phyloP scores from a whole-genome alignment of 2,888 invertebrate species.

The Xanthia togata region DNA sequence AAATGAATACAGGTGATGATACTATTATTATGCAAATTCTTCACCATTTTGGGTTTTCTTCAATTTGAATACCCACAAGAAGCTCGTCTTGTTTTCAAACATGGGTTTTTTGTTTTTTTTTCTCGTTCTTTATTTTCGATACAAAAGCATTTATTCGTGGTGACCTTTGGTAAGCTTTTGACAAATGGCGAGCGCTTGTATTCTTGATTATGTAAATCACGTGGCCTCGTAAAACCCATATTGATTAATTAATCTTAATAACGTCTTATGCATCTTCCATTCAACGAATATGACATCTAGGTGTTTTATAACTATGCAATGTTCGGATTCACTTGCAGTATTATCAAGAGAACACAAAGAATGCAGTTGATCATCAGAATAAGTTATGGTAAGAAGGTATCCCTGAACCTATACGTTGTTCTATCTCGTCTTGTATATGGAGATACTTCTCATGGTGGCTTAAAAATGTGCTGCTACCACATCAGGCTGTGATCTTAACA shows the following conservation, averaged over 20 bases:
- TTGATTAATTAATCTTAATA: conserved; percentile 4
- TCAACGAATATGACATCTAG: too few relatives aligned
- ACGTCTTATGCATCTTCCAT: not conserved
- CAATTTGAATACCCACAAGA: conserved; percentile 1
- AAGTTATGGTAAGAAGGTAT: not conserved
- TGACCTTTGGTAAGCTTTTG: conserved; percentile 35
- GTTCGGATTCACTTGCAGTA: not conserved
- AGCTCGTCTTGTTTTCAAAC: not conserved
- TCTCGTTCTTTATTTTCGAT: not conserved
- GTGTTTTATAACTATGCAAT: not conserved
- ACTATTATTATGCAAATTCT: not conserved
- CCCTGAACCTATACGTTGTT: not conserved
- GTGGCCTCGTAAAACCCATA: conserved; percentile 9
- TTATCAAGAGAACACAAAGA: not conserved
- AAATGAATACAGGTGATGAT: not conserved
- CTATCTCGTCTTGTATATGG: not conserved
- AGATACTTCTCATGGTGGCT: not conserved
- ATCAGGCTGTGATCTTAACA: not conserved
- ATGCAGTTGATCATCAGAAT: not conserved
- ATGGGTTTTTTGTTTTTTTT: conserved; percentile 19
- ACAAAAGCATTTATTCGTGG: conserved; percentile 2
- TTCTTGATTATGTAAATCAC: conserved; percentile 25
- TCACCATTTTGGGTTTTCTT: conserved; percentile 19
- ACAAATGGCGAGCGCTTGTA: not conserved
- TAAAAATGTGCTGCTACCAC: not conserved